Conservation (phyloP, 1,140 invertebrate genomes). For the Pseudomyrmex concolor region DNA sequence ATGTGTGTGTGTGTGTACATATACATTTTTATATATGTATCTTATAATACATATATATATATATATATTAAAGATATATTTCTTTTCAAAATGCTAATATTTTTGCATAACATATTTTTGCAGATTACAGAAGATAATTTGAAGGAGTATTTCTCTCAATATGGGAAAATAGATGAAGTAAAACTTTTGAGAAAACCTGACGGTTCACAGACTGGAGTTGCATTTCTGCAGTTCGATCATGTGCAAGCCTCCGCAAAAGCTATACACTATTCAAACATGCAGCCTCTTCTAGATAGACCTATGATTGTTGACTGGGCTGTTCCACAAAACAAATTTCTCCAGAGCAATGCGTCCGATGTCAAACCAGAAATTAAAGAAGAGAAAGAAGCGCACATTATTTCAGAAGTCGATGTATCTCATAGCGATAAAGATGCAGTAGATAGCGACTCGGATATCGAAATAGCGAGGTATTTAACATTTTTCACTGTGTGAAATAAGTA, state of each 20-base stretch:
- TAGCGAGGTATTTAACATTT: too few species aligned
- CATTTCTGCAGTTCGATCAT: slow-evolving; percentile 89
- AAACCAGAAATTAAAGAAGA: slow-evolving; percentile 41
- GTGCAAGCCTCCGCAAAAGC: slow-evolving; percentile 88
- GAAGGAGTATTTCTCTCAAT: slow-evolving; percentile 86
- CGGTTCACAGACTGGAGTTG: slow-evolving; percentile 89
- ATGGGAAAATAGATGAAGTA: slow-evolving; percentile 88
- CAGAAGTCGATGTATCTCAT: slow-evolving; percentile 19
- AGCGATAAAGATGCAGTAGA: slow-evolving; percentile 28
- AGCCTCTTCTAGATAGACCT: slow-evolving; percentile 86
- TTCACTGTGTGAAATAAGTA: slow-evolving; percentile 7
- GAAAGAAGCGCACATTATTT: background rate
- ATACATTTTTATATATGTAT: background rate
- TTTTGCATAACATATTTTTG: slow-evolving; percentile 45
- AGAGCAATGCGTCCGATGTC: slow-evolving; percentile 48
- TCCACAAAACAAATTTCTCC: slow-evolving; percentile 89
- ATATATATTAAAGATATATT: background rate
- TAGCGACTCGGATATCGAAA: slow-evolving; percentile 55
- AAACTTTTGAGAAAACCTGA: slow-evolving; percentile 88
- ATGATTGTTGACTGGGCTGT: slow-evolving; percentile 96
- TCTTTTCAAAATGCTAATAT: too few species aligned
- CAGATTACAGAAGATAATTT: slow-evolving; percentile 88
- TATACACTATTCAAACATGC: slow-evolving; percentile 83
- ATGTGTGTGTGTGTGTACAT: too few species aligned
- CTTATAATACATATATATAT: background rate